Evolutionary conservation across 1,140 invertebrate species (phyloP), one percentile per base, ranked within the genome.

Genomic region (Sogatella furcifera): DNA sequence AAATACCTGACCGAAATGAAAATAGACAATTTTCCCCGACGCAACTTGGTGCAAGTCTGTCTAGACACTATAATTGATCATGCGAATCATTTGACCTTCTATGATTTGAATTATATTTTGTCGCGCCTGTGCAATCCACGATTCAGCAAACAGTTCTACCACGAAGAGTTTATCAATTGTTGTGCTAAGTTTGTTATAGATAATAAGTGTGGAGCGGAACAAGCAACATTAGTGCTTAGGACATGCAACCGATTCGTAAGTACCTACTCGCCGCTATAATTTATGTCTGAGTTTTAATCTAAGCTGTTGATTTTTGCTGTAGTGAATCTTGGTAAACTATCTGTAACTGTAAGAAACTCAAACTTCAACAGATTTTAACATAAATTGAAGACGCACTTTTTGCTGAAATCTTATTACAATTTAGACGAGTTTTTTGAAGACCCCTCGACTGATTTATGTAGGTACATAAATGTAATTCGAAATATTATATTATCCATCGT

Each of bases 151-250:
- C 72, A 74, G 60, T 84, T 78, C 68, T 86, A 84, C 67, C 71
- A 82, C 66, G 76, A 81, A 65, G 67, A 71, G 17, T 72, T 84
- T 49, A 69, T 82, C 63, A 76, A 84, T 66, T 71, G 71, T 11
- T 70, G 73, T 60, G 73, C 71, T 2, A 66, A 73, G 52, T 72
- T 76, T 59, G 69, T 78, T 15, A 71, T 83, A 10, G 65, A 75
- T 15, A 71, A 77, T 57, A 68, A 79, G 49, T 62, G 78, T 9
- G 72, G 73, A n/a, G 79, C 80, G 65, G 69, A 76, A 55, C 70
- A 78, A 55, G 73, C 71, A 0, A 62, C 80, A 3, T 66, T 72
- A 41, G 62, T 82, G 38, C 71, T 81, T 1, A 71, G 72, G 52
- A 71, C 75, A 55, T 70, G 83, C 41, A 75, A 75, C 9, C 68